Evolutionary conservation across 2,797 vertebrate species (phyloP), one percentile per base, ranked within the genome.

Genomic region (Aselliscus stoliczkanus): DNA sequence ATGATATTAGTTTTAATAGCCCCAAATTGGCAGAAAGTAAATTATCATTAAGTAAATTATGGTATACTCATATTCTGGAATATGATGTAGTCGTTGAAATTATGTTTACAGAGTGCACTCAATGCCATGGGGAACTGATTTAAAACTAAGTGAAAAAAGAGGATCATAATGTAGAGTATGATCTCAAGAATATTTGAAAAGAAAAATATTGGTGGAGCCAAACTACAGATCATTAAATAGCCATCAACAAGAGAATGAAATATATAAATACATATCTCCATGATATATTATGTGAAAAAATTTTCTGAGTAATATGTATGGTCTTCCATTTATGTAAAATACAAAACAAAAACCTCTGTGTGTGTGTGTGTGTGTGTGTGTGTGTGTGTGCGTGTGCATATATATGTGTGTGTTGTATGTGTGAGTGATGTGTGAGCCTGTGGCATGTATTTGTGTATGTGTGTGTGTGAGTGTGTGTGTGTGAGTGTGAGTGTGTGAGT

Each of bases 91-190:
- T 79, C 84, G 75, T 27, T 88, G 77, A 93, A 70, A 92, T 70
- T 87, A 83, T 84, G 31, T 93, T 94, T 80, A 88, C 70, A 88
- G 72, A 94, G 73, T 79, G 14, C 34, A 20, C 80, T 88, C 92
- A 82, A 54, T 90, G 80, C 65, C 82, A 34, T n/a, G 42, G 86
- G 47, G 56, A 73, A 87, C 9, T 87, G 76, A 93, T 73, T 88
- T 72, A 90, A 92, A 89, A 89, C 58, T 50, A 94, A 96, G 62
- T 77, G 67, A 89, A 69, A 85, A 83, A 90, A 83, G 58, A 77
- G 69, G 65, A 70, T 60, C 10, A 21, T 77, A 91, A 64, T 80
- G 50, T 44, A 86, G 56, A 86, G 34, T 42, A 60, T 44, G 47
- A 67, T 72, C 44, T 95, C 76, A 94, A 86, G 42, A 86, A 86